phyloP scores from a whole-genome alignment of 2,888 invertebrate genomes.

The Patella caerulea region DNA sequence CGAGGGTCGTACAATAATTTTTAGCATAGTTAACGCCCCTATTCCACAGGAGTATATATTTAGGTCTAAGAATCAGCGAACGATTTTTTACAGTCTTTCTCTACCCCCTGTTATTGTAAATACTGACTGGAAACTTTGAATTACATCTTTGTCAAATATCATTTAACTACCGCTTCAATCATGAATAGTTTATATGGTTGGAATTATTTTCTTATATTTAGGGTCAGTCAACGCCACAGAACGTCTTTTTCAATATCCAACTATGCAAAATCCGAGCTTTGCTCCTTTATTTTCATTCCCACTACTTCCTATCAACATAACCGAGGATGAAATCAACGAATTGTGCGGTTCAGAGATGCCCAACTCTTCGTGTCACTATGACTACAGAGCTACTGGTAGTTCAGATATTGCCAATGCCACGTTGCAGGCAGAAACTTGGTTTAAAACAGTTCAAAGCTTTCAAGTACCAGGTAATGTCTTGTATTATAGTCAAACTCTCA shows the following conservation, averaged over 20 bases:
- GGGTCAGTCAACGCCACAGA: slow-evolving; percentile 37
- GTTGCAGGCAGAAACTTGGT: slow-evolving; percentile 74
- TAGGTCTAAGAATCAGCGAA: too few relatives aligned
- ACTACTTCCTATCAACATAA: slow-evolving; percentile 16
- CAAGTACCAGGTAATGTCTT: slow-evolving; percentile 31
- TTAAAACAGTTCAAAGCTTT: slow-evolving; percentile 25
- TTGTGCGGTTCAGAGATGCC: slow-evolving; percentile 30
- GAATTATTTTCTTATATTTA: slow-evolving; percentile 71
- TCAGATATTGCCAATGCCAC: slow-evolving; percentile 89
- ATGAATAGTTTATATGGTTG: too few relatives aligned
- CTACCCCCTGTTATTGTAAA: too few relatives aligned
- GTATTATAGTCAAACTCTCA: too few relatives aligned
- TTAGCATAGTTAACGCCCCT: too few relatives aligned
- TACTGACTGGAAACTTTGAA: too few relatives aligned
- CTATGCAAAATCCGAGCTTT: slow-evolving; percentile 26
- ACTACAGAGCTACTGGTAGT: slow-evolving; percentile 88
- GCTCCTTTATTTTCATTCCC: slow-evolving; percentile 29
- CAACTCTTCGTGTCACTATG: slow-evolving; percentile 80
- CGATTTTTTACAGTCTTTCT: too few relatives aligned
- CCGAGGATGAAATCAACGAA: slow-evolving; percentile 1
- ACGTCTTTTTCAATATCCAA: slow-evolving; percentile 33
- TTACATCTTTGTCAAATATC: too few relatives aligned
- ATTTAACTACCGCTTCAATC: too few relatives aligned
- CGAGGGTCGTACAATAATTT: too few relatives aligned
- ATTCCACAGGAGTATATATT: too few relatives aligned